A percentile compares a stretch with the other conserved stretches of the same genome.
These are phyloP conservation scores for Cactoblastis cactorum DNA, from an alignment of 2,888 invertebrate species.

Conservation along the genomic window DNA sequence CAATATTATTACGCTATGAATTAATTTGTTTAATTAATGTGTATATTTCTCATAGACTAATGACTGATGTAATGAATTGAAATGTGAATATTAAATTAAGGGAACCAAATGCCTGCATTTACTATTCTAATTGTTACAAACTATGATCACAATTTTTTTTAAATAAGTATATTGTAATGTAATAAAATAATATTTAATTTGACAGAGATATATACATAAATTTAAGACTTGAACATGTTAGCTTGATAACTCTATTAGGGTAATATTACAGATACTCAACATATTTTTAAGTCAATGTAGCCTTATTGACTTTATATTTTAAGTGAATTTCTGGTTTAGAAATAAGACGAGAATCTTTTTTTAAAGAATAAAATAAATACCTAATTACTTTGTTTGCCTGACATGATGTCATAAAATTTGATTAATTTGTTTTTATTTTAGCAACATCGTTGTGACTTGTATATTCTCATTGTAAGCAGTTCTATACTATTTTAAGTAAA, in stretches of 20 bases:
- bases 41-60: slow-evolving; percentile 5
- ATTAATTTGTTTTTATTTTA: no score
- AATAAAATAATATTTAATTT: slow-evolving; percentile 17
- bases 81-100: slow-evolving; percentile 27
- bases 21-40: slow-evolving; percentile 16
- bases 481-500: neutral
- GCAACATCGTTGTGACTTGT: no score
- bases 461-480: neutral
- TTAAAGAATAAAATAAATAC: no score
- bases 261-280: neutral
- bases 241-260: neutral
- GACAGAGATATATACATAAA: neutral
- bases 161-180: slow-evolving; percentile 20
- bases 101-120: slow-evolving; percentile 46
- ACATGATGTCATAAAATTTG: no score
- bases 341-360: no score
- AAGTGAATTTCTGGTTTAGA: no score
- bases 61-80: slow-evolving; percentile 21
- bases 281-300: no score
- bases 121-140: slow-evolving; percentile 39
- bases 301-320: no score
- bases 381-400: no score
- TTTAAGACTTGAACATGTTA: slow-evolving; percentile 2
- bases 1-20: slow-evolving; percentile 15
- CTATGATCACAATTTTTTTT: slow-evolving; percentile 25